A percentile compares a stretch with the other conserved stretches of the same genome.
These are phyloP conservation scores for Tarsius wallacei DNA, from an alignment of 2,797 vertebrate species.

Conservation along the genomic window DNA sequence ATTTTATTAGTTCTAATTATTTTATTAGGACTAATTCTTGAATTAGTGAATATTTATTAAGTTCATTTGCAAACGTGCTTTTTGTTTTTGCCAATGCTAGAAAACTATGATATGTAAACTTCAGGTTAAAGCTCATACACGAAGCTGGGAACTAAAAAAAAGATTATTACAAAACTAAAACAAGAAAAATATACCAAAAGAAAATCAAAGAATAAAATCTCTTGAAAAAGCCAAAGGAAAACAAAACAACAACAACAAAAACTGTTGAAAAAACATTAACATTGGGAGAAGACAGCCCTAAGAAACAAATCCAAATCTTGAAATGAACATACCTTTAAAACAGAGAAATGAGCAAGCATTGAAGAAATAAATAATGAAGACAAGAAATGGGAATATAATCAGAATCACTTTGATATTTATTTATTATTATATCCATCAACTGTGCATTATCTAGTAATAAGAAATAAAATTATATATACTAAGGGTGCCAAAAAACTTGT, in stretches of 20 bases:
- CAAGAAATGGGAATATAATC: not conserved
- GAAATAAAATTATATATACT: not conserved
- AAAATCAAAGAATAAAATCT: not conserved
- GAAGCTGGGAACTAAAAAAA: not conserved
- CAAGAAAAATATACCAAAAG: not conserved
- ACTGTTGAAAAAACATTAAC: not conserved
- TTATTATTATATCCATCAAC: no score
- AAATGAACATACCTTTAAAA: not conserved
- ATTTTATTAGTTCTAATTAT: not conserved
- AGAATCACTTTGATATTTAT: not conserved
- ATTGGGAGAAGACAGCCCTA: not conserved
- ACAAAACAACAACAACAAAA: not conserved
- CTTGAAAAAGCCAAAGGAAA: not conserved
- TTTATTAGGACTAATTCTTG: not conserved
- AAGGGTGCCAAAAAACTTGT: no score
- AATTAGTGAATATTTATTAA: not conserved
- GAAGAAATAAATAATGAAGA: not conserved
- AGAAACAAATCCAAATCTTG: not conserved
- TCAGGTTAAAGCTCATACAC: not conserved
- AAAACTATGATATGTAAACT: not conserved
- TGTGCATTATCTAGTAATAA: not conserved
- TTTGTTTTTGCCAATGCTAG: not conserved
- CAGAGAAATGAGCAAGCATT: not conserved
- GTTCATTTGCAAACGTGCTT: not conserved
- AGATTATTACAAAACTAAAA: not conserved